A percentile compares a stretch with the other conserved stretches of the same genome.
Conservation (phyloP, 2,888 invertebrate species). For the Actias luna region DNA sequence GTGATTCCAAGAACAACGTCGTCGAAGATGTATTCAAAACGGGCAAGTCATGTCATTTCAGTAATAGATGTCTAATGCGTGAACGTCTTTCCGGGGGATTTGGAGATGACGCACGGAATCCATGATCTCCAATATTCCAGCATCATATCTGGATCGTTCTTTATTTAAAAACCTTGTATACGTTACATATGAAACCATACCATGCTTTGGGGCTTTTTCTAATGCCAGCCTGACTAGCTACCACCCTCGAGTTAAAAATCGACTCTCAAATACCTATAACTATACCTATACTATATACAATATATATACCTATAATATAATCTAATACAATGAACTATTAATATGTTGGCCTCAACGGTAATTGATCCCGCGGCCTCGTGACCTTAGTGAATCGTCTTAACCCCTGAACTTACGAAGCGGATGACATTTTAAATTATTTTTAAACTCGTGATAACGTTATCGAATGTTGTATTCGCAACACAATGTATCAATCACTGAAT, state of each 20-base stretch:
- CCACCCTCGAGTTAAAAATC: neutral
- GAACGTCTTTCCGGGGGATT: no score
- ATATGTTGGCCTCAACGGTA: neutral
- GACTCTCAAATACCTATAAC: neutral
- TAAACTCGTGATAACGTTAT: neutral
- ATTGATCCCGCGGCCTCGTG: neutral
- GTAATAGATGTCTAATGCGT: no score
- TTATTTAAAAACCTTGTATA: no score
- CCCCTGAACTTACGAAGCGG: neutral
- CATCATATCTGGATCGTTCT: no score
- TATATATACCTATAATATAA: neutral
- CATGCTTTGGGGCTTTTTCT: no score
- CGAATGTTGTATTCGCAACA: neutral
- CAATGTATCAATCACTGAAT: neutral
- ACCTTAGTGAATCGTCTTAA: neutral
- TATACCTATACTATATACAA: no score
- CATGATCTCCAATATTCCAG: no score
- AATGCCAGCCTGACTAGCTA: neutral
- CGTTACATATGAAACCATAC: no score
- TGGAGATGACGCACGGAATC: no score
- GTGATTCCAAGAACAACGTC: no score
- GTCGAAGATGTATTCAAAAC: no score
- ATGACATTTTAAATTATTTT: slow-evolving; percentile 3
- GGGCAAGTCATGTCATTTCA: no score
- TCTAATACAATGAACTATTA: neutral